These are phyloP conservation scores for Lasiurus borealis DNA, from an alignment of 2,113 vertebrate genomes.

Conservation along the genomic window DNA sequence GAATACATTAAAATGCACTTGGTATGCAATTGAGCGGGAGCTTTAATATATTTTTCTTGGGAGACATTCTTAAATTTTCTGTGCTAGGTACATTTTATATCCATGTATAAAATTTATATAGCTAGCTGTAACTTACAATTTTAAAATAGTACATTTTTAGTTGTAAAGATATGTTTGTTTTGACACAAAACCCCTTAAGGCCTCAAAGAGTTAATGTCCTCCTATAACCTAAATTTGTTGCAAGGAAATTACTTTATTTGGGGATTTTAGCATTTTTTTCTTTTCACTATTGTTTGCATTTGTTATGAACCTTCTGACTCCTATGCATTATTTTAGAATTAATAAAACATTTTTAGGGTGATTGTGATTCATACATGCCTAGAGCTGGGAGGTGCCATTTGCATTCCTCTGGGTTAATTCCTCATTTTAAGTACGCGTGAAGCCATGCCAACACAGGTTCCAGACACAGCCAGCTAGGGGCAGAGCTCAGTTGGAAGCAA, in stretches of 20 bases:
- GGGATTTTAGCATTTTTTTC: conserved; percentile 54
- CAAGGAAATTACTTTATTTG: conserved; percentile 45
- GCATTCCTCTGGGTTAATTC: background rate
- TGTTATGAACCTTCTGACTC: conserved; percentile 39
- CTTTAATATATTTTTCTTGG: conserved; percentile 74
- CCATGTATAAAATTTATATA: conserved; percentile 76
- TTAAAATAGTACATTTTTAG: conserved; percentile 47
- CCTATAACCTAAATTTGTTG: conserved; percentile 27
- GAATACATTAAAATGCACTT: conserved; percentile 76
- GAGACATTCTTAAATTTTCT: conserved; percentile 72
- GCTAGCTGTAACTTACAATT: conserved; percentile 73
- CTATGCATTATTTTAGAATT: conserved; percentile 35
- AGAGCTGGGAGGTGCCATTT: background rate
- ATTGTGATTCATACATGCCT: conserved; percentile 31
- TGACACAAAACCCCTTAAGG: conserved; percentile 23
- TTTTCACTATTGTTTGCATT: conserved; percentile 12
- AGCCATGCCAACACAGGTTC: background rate
- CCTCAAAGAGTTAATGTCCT: conserved; percentile 68
- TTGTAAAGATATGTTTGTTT: conserved; percentile 61
- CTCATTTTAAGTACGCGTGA: background rate
- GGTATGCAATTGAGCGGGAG: conserved; percentile 63
- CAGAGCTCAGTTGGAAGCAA: background rate
- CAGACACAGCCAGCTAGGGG: background rate
- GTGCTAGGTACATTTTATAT: conserved; percentile 67
- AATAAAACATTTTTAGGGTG: conserved; percentile 61